These are phyloP conservation scores for Tympanuchus pallidicinctus DNA, from an alignment of 2,113 vertebrate genomes.

Conservation along the genomic window DNA sequence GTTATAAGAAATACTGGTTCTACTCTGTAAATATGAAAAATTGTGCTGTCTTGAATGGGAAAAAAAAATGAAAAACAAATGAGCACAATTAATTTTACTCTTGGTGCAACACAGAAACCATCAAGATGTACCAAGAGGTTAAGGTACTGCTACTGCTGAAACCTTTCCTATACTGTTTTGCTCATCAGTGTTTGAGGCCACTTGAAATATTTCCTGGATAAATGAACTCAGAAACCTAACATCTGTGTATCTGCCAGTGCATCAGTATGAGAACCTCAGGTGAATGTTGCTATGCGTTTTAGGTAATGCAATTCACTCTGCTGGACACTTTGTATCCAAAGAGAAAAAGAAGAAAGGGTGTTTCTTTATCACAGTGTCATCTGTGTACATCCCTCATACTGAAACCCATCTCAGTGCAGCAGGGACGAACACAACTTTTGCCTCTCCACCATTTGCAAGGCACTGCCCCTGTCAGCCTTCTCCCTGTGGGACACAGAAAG, in stretches of 20 bases:
- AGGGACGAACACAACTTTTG: background rate
- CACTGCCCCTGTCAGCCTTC: fast-evolving
- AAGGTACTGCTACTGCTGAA: background rate
- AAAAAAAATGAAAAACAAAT: background rate
- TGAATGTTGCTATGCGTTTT: background rate
- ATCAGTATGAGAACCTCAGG: background rate
- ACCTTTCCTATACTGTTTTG: background rate
- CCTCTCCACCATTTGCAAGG: background rate
- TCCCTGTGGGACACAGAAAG: background rate
- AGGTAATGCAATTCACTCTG: background rate
- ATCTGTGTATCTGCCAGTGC: background rate
- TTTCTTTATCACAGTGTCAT: fast-evolving
- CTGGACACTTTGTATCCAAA: background rate
- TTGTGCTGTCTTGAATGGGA: background rate
- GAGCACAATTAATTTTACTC: background rate
- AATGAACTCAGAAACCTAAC: background rate
- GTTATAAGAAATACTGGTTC: background rate
- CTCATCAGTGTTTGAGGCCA: background rate
- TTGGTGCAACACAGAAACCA: background rate
- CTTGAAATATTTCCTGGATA: background rate
- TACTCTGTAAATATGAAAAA: background rate
- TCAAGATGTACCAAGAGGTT: background rate
- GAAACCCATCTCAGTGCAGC: background rate
- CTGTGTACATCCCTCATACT: background rate
- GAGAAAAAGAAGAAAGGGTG: background rate